Conservation (phyloP, 2,113 vertebrate species). For the Oryzias javanicus region DNA sequence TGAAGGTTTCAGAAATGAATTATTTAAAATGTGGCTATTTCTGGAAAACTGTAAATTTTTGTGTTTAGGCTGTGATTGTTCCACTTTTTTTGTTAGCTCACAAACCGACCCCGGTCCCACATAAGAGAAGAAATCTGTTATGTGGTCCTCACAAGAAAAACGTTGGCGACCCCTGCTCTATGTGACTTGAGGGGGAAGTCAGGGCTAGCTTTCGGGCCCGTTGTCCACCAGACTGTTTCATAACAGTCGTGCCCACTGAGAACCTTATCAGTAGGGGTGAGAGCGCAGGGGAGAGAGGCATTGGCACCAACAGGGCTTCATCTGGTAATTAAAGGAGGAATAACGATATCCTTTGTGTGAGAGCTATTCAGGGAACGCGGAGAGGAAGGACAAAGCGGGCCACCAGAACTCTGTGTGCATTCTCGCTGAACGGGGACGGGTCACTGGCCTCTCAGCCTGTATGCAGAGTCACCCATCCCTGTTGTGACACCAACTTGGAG, state of each 20-base stretch:
- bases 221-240: conserved; percentile 53
- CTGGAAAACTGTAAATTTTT: no score
- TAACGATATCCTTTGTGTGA: conserved; percentile 72
- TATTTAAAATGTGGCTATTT: no score
- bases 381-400: conserved; percentile 58
- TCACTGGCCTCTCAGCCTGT: conserved; percentile 36
- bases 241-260: conserved; percentile 41
- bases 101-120: no score
- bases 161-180: not conserved
- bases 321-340: conserved; percentile 72
- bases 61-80: no score
- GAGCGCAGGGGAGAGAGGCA: conserved; percentile 45
- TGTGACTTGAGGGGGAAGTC: conserved; percentile 14
- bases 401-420: conserved; percentile 46
- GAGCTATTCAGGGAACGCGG: conserved; percentile 69
- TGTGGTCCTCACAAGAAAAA: no score
- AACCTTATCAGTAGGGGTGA: conserved; percentile 60
- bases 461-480: conserved; percentile 21
- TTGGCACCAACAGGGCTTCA: conserved; percentile 52
- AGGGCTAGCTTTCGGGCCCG: conserved; percentile 9
- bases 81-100: no score
- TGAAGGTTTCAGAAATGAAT: no score
- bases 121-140: no score
- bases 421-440: conserved; percentile 54
- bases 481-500: conserved; percentile 36